A percentile compares a stretch with the other conserved stretches of the same genome.
Conservation (phyloP, 2,797 vertebrate genomes). For the Sebastes goodei region DNA sequence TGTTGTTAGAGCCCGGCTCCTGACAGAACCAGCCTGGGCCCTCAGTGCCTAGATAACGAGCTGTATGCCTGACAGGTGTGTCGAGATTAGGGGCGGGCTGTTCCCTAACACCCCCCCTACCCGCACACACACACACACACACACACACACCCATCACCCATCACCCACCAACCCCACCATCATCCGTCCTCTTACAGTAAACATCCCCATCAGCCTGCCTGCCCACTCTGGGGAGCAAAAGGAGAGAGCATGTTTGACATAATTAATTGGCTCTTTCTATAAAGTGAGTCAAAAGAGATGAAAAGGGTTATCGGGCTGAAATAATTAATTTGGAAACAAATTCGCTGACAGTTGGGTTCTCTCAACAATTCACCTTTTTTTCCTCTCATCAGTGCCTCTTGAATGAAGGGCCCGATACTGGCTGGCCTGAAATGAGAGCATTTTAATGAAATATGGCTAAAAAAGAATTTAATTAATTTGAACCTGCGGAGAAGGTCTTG, state of each 20-base stretch:
- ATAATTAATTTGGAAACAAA: constrained; percentile 94
- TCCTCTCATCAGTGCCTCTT: constrained; percentile 68
- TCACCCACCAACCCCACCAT: constrained; percentile 65
- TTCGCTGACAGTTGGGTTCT: constrained; percentile 93
- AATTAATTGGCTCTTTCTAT: constrained; percentile 96
- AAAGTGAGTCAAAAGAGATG: constrained; percentile 94
- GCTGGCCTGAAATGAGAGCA: constrained; percentile 74
- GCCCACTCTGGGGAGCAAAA: constrained; percentile 85
- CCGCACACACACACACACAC: constrained; percentile 55
- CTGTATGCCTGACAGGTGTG: constrained; percentile 90
- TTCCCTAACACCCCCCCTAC: constrained; percentile 18
- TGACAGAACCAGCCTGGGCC: constrained; percentile 90
- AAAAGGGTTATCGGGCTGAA: constrained; percentile 96
- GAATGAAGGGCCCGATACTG: constrained; percentile 84
- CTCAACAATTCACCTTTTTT: constrained; percentile 79
- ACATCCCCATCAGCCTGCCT: constrained; percentile 89
- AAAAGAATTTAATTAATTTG: constrained; percentile 92
- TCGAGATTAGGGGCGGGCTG: constrained; percentile 84
- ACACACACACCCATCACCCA: constrained; percentile 48
- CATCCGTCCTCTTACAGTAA: constrained; percentile 83
- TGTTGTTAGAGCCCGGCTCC: constrained; percentile 86
- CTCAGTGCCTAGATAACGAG: constrained; percentile 91
- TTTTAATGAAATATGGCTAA: constrained; percentile 91
- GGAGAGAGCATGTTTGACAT: constrained; percentile 91
- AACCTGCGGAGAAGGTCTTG: constrained; percentile 83